Conservation (phyloP, 2,888 invertebrate species). For the Acanthopleura granulata region DNA sequence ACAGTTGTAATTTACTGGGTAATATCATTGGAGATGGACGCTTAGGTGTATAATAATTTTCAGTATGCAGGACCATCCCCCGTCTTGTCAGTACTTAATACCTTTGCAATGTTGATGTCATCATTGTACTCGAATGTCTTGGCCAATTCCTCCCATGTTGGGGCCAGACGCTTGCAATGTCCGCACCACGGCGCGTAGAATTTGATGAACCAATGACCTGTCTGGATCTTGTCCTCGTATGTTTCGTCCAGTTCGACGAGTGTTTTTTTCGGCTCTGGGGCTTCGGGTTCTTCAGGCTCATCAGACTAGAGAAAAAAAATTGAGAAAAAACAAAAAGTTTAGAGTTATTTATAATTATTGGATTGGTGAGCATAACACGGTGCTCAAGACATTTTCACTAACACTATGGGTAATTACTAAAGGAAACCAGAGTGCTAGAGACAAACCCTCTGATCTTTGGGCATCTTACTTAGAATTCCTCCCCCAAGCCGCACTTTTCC, state of each 20-base stretch:
- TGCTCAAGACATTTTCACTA: too few species aligned
- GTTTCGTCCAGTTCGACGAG: slow-evolving; percentile 77
- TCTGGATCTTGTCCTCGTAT: slow-evolving; percentile 80
- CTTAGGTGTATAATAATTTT: too few species aligned
- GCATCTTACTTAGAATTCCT: too few species aligned
- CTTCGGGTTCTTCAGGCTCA: slow-evolving; percentile 20
- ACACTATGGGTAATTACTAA: too few species aligned
- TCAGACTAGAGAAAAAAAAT: not conserved
- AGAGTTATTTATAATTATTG: too few species aligned
- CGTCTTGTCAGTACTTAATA: slow-evolving; percentile 28
- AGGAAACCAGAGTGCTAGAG: too few species aligned
- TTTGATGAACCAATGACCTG: slow-evolving; percentile 87
- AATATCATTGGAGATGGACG: too few species aligned
- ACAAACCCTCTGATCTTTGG: too few species aligned
- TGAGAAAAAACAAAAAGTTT: not conserved
- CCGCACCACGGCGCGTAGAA: slow-evolving; percentile 95
- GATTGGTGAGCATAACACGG: too few species aligned
- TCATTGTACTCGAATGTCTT: slow-evolving; percentile 78
- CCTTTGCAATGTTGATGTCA: slow-evolving; percentile 81
- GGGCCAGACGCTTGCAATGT: slow-evolving; percentile 86
- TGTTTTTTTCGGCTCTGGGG: slow-evolving; percentile 21
- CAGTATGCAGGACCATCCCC: too few species aligned
- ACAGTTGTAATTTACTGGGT: too few species aligned
- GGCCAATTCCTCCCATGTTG: slow-evolving; percentile 87
- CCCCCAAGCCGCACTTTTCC: too few species aligned